Percentiles rank a stretch among this genome's conserved stretches.
phyloP scores from a whole-genome alignment of 2,888 invertebrate genomes.

The Rhyacophila evoluta region DNA sequence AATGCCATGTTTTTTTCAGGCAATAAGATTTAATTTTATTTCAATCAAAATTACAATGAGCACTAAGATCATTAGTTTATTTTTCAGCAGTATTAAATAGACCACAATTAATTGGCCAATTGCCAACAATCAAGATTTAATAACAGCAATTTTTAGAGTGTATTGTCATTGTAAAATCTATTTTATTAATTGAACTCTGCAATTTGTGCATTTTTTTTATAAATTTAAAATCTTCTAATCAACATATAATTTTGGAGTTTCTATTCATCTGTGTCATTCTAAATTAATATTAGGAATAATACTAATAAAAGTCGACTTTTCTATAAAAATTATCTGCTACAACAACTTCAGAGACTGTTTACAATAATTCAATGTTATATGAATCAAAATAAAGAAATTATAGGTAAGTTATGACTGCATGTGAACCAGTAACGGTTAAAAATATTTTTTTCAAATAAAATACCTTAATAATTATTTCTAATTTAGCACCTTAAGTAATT shows the following conservation, averaged over 20 bases:
- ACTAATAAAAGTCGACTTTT: not conserved
- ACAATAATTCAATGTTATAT: too few species aligned
- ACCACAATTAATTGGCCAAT: slow-evolving; percentile 16
- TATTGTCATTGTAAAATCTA: slow-evolving; percentile 40
- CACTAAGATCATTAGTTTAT: not conserved
- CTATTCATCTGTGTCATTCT: not conserved
- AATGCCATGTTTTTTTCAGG: not conserved
- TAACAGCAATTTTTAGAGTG: not conserved
- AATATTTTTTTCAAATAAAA: too few species aligned
- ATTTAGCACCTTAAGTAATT: slow-evolving; percentile 4
- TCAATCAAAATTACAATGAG: slow-evolving; percentile 25
- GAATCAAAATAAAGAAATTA: too few species aligned
- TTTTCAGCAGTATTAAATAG: slow-evolving; percentile 27
- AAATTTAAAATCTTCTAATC: slow-evolving; percentile 23
- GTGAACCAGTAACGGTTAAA: too few species aligned
- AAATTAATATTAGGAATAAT: slow-evolving; percentile 1
- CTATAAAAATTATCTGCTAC: not conserved
- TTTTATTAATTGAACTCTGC: slow-evolving; percentile 28
- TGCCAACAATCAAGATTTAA: not conserved
- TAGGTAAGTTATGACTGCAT: too few species aligned
- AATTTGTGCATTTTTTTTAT: slow-evolving; percentile 30
- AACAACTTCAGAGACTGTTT: slow-evolving; percentile 26
- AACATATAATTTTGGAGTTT: slow-evolving; percentile 8
- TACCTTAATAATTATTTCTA: not conserved
- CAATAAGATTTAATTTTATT: slow-evolving; percentile 6